Base-by-base conservation (phyloP, 1,140 invertebrate species). In the Pteromalus puparum region DNA sequence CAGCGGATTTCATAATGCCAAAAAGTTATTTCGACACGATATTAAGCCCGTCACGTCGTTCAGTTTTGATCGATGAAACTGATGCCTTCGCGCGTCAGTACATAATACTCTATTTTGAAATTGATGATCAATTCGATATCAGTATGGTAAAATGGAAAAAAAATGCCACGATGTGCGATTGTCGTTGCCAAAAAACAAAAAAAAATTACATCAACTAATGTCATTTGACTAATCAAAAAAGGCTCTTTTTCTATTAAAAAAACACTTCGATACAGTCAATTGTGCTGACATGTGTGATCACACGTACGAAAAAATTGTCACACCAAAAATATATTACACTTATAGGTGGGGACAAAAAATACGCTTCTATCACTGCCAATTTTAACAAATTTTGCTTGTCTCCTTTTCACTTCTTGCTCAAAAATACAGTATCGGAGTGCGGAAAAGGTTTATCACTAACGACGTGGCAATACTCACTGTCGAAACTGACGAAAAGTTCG, bases 401-500 rank as follows among this genome's bases (percentile, higher is more conserved):
- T 83, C 9, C 24, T 12, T 42, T 74, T 75, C 34, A 15, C 53
- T 34, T n/a, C 9, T 9, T 10, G 46, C 12, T n/a, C 73, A 74
- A 74, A 74, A 74, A 74, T n/a, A 38, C 34, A 34, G 38, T 15
- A 30, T 65, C 76, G 76, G 5, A 34, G 13, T 7, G n/a, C n/a
- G 73, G 9, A n/a, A 61, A 61, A 61, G 48, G 0, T 53, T 53
- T 3, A 18, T 24, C 13, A 2, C 42, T 6, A 67, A 65, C 34
- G 28, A 76, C 0, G 7, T 38, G 48, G 4, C 34, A 38, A 81
- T 87, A 96, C 97, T 96, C 94, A 99, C 98, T 98, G 92, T 98
- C 98, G 92, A 99, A 97, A 77, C 97, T 97, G 82, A 97, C 97
- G 94, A 99, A 98, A 53, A 99, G 94, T 92, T 98, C 97, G 10